A percentile compares a stretch with the other conserved stretches of the same genome.
Evolutionary conservation across 2,113 vertebrate species (phyloP).

Genomic region (Brachyhypopomus occidentalis): DNA sequence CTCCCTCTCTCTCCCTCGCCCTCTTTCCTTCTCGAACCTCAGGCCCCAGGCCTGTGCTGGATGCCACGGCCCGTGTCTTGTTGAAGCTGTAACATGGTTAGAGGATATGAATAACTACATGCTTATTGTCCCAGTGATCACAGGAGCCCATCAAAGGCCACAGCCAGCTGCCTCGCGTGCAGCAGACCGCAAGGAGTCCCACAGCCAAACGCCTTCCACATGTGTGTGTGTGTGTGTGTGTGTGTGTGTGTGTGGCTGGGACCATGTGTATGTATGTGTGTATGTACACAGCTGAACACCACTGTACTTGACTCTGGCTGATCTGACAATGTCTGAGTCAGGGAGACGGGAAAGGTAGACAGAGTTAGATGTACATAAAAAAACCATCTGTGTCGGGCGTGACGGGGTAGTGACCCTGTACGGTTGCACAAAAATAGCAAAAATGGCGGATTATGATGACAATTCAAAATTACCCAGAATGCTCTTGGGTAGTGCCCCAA

Average conservation of each 20-base stretch:
- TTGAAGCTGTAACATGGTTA: slow-evolving; percentile 58
- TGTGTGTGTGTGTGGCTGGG: slow-evolving; percentile 10
- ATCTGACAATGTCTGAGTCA: too few species aligned
- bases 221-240: slow-evolving; percentile 10
- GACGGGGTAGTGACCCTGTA: not conserved
- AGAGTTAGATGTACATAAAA: too few species aligned
- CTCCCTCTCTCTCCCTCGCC: not conserved
- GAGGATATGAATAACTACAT: slow-evolving; percentile 57
- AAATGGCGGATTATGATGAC: slow-evolving; percentile 47
- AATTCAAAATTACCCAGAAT: slow-evolving; percentile 58
- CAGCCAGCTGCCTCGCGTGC: slow-evolving; percentile 58
- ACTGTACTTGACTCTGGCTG: too few species aligned
- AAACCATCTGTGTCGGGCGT: not conserved
- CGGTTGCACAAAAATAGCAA: not conserved
- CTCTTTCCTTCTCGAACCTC: not conserved
- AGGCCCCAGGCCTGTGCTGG: not conserved
- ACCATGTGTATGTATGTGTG: slow-evolving; percentile 4
- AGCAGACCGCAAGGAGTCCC: not conserved
- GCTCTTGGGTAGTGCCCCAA: slow-evolving; percentile 35
- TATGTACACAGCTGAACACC: too few species aligned
- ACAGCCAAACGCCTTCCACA: too few species aligned
- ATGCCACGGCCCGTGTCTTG: not conserved
- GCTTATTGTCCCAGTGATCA: slow-evolving; percentile 58
- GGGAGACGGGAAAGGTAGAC: too few species aligned
- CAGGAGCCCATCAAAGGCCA: slow-evolving; percentile 53